These are phyloP conservation scores for Coryphaenoides rupestris DNA, from an alignment of 2,113 vertebrate genomes.

Conservation along the genomic window DNA sequence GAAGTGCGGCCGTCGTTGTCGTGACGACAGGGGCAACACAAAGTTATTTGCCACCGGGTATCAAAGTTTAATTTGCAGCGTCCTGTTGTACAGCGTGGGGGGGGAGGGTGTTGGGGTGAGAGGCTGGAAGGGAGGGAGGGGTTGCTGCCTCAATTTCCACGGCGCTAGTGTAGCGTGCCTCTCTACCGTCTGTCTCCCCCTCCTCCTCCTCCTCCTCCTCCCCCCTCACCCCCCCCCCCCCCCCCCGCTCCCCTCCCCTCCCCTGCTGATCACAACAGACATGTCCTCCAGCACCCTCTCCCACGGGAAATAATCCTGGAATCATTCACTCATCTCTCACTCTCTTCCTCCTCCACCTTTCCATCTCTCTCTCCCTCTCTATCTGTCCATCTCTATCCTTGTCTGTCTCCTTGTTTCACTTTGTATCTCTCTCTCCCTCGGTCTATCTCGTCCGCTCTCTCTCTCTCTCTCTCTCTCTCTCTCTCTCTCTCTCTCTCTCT, in stretches of 20 bases:
- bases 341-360: constrained; percentile 8
- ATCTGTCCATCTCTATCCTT: no score
- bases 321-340: constrained; percentile 68
- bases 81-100: constrained; percentile 59
- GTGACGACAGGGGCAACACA: neutral
- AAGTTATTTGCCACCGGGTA: neutral
- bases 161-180: neutral
- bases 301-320: constrained; percentile 63
- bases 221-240: constrained; percentile 15
- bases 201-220: constrained; percentile 6
- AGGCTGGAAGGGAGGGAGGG: no score
- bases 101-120: constrained; percentile 9
- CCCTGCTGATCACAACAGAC: constrained; percentile 58
- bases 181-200: neutral
- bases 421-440: constrained; percentile 31
- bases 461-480: constrained; percentile 24
- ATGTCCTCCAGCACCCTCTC: constrained; percentile 53
- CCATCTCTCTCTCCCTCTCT: neutral
- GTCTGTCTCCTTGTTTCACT: constrained; percentile 39
- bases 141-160: neutral
- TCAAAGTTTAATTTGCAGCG: constrained; percentile 28
- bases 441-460: constrained; percentile 52
- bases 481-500: constrained; percentile 34
- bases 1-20: neutral
- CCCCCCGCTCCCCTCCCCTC: constrained; percentile 30